Evolutionary conservation across 2,888 invertebrate genomes (phyloP).

Genomic region (Drosophila affinis): DNA sequence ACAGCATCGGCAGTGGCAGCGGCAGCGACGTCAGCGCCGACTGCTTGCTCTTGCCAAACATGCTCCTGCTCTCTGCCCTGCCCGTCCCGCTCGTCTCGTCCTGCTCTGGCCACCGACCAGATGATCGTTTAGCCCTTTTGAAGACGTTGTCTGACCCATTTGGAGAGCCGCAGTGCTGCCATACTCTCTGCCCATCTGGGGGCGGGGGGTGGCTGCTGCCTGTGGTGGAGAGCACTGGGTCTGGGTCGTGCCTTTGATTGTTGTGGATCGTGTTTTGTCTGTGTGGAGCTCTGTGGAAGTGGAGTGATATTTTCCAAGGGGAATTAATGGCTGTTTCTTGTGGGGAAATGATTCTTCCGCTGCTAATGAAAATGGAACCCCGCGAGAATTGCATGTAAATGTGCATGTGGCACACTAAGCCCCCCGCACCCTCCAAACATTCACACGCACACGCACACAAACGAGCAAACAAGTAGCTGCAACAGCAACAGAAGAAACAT

Average conservation of each 20-base stretch:
- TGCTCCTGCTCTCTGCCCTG: slow-evolving; percentile 34
- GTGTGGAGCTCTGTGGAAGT: slow-evolving; percentile 20
- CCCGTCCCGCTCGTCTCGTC: slow-evolving; percentile 38
- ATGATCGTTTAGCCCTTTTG: slow-evolving; percentile 44
- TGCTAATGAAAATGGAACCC: slow-evolving; percentile 7
- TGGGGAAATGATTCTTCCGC: slow-evolving; percentile 12
- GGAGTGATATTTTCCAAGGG: slow-evolving; percentile 27
- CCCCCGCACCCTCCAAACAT: slow-evolving; percentile 31
- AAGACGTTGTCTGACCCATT: slow-evolving; percentile 42
- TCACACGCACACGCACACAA: slow-evolving; percentile 27
- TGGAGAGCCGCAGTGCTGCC: slow-evolving; percentile 24
- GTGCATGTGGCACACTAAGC: slow-evolving; percentile 80
- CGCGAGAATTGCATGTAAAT: slow-evolving; percentile 72
- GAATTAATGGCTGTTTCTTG: slow-evolving; percentile 19
- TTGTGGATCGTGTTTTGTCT: slow-evolving; percentile 24
- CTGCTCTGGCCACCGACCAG: slow-evolving; percentile 53
- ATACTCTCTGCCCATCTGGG: slow-evolving; percentile 17
- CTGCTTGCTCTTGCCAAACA: slow-evolving; percentile 37
- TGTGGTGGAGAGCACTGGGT: slow-evolving; percentile 67
- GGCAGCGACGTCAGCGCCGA: slow-evolving; percentile 38
- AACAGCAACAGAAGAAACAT: slow-evolving; percentile 8
- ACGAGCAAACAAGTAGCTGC: slow-evolving; percentile 32
- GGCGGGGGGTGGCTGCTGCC: background rate
- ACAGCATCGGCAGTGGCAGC: background rate
- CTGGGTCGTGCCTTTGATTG: slow-evolving; percentile 64